These are phyloP conservation scores for Excalfactoria chinensis DNA, from an alignment of 2,113 vertebrate species.

Conservation along the genomic window DNA sequence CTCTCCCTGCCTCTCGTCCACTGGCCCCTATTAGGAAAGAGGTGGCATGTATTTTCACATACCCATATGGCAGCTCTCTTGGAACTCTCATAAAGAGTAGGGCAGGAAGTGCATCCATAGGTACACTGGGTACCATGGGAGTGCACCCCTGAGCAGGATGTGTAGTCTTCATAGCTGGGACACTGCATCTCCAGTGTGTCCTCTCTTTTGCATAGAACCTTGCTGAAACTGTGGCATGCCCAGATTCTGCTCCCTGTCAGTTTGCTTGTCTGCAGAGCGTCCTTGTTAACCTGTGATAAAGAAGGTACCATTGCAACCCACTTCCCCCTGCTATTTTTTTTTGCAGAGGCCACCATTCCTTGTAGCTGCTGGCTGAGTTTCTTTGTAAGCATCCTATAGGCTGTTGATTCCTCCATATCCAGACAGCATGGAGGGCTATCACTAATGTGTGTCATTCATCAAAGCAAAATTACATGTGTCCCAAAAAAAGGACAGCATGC, in stretches of 20 bases:
- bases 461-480: conserved; percentile 78
- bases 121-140: no score
- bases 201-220: not conserved
- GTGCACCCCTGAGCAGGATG: not conserved
- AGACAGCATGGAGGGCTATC: conserved; percentile 36
- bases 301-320: not conserved
- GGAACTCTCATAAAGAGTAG: not conserved
- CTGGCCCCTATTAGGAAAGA: conserved; percentile 16
- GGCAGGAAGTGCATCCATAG: not conserved
- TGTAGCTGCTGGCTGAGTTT: conserved; percentile 70
- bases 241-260: not conserved
- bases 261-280: not conserved
- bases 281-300: not conserved
- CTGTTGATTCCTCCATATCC: conserved; percentile 33
- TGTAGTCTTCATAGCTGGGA: not conserved
- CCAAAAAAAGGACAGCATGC: conserved; percentile 50
- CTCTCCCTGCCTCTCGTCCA: conserved; percentile 22
- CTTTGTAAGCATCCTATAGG: conserved; percentile 45
- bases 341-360: conserved; percentile 44
- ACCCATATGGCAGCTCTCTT: conserved; percentile 57
- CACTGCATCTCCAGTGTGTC: not conserved
- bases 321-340: conserved; percentile 54
- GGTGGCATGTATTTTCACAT: conserved; percentile 19
- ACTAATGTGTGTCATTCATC: conserved; percentile 76
- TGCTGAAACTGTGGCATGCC: not conserved